Evolutionary conservation across 1,140 invertebrate species (phyloP).

Genomic region (Drosophila asahinai): DNA sequence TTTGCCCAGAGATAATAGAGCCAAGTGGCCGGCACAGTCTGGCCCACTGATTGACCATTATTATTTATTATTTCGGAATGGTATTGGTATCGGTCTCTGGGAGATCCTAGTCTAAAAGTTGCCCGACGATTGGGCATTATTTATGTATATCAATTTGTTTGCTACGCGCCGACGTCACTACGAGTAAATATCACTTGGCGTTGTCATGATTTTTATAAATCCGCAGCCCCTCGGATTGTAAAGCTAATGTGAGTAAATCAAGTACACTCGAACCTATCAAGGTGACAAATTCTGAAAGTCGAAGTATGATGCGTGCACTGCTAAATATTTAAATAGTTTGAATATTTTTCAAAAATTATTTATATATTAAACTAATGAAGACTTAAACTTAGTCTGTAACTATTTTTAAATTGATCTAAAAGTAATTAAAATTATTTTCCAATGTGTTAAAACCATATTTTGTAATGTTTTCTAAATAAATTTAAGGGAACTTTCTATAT

Average conservation of each 20-base stretch:
- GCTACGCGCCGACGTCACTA: constrained; percentile 24
- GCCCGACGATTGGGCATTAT: constrained; percentile 15
- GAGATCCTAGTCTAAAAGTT: constrained; percentile 29
- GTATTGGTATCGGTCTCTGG: background rate
- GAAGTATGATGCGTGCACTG: background rate
- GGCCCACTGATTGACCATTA: constrained; percentile 43
- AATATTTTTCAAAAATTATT: too few relatives aligned
- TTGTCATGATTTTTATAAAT: constrained; percentile 29
- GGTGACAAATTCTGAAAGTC: background rate
- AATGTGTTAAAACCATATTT: too few relatives aligned
- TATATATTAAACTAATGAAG: background rate
- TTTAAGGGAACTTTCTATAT: too few relatives aligned
- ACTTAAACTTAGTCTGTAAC: too few relatives aligned
- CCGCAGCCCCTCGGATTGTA: background rate
- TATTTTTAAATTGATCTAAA: too few relatives aligned
- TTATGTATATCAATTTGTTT: constrained; percentile 47
- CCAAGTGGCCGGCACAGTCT: constrained; percentile 18
- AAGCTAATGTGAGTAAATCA: background rate
- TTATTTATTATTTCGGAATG: constrained; percentile 4
- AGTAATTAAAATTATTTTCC: background rate
- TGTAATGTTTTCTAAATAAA: too few relatives aligned
- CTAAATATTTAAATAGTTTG: background rate
- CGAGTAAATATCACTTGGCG: background rate
- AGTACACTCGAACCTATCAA: constrained; percentile 6
- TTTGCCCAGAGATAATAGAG: constrained; percentile 12